Evolutionary conservation across 2,888 invertebrate species (phyloP), one percentile per base, ranked within the genome.

Genomic region (Uloborus plumipes): DNA sequence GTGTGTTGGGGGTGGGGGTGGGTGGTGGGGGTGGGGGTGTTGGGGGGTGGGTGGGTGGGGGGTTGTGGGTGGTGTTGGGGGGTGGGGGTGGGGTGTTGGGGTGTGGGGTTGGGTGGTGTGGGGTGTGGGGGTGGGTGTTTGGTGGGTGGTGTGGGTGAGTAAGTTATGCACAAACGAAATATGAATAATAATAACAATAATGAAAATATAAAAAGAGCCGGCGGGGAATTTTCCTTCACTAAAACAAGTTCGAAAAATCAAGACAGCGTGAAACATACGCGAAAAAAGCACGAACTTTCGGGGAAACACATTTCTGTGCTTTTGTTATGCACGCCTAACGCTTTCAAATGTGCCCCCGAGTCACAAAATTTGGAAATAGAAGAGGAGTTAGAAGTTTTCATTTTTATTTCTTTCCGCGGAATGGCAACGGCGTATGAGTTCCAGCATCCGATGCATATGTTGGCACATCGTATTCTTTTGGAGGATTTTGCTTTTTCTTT

Each of bases 301-400:
- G 9, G 15, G 20, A 62, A 65, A 59, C 55, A 55, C 18, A 61
- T 53, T 59, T 70, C 64, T 47, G 61, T 53, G 64, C 66, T 59
- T 75, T 78, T 76, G 66, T 76, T 76, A 76, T 69, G 79, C 67
- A 79, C 53, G 79, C 79, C 79, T 79, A 65, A 79, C 79, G 72
- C 79, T 79, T 79, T 59, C 66, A 22, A 73, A 79, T 79, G 79
- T 79, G 79, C 72, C 79, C 79, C 47, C 50, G n/a, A 65, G 79
- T 58, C 59, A 71, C 22, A 58, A 58, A 51, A 67, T 69, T 62
- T 69, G 47, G 59, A 70, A 77, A 65, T 47, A 31, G 59, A 71
- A 64, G 47, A 39, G 39, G 39, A 39, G 39, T 39, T 39, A 39
- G 39, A 39, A 39, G 49, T 70, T 76, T 73, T 69, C 69, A 53